A percentile compares a stretch with the other conserved stretches of the same genome.
Conservation (phyloP, 2,888 invertebrate genomes). For the Lottia scabra region DNA sequence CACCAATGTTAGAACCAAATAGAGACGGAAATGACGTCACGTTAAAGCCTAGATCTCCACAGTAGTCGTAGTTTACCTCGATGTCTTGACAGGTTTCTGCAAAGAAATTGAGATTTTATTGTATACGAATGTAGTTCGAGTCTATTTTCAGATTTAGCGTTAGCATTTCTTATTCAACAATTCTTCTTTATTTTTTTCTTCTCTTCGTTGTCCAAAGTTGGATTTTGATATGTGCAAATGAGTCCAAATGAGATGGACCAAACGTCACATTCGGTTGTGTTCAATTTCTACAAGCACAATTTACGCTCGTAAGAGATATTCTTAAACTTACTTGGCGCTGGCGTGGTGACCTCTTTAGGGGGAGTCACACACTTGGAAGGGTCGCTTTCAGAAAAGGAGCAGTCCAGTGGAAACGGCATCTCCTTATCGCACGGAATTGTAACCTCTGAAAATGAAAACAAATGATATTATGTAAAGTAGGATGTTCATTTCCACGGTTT, state of each 20-base stretch:
- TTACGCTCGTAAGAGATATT: too few relatives aligned
- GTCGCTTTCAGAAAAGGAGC: background rate
- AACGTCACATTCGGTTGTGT: too few relatives aligned
- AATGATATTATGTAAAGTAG: background rate
- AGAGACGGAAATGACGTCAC: conserved; percentile 39
- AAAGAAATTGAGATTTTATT: too few relatives aligned
- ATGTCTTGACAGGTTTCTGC: conserved; percentile 16
- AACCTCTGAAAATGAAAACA: background rate
- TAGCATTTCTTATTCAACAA: too few relatives aligned
- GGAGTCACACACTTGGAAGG: background rate
- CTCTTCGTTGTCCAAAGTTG: too few relatives aligned
- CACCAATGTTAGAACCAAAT: conserved; percentile 28
- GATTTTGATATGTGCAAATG: too few relatives aligned
- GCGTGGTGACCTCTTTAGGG: background rate
- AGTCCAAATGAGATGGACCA: too few relatives aligned
- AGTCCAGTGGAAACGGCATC: background rate
- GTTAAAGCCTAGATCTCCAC: conserved; percentile 33
- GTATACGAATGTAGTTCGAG: too few relatives aligned
- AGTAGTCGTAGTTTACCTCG: conserved; percentile 28
- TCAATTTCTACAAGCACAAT: too few relatives aligned
- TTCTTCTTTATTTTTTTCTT: too few relatives aligned
- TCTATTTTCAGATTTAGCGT: too few relatives aligned
- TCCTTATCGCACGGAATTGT: background rate
- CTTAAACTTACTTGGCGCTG: background rate
- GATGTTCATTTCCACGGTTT: too few relatives aligned